Evolutionary conservation across 2,113 vertebrate genomes (phyloP).

Genomic region (Xenus cinereus): DNA sequence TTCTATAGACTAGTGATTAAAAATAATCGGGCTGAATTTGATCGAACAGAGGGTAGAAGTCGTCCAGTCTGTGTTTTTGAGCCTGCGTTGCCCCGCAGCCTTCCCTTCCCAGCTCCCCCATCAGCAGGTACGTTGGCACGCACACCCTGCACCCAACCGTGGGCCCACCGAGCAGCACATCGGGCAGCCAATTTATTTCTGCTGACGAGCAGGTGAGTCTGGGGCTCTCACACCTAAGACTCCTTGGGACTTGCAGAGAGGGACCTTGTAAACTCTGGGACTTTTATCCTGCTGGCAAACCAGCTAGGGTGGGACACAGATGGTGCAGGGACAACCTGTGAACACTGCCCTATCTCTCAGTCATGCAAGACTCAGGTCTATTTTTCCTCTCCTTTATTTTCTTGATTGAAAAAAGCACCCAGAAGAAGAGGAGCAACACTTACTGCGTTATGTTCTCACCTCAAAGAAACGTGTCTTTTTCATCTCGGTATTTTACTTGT

Average conservation of each 20-base stretch:
- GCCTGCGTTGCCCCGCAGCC: rapidly evolving
- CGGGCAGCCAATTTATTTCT: not conserved
- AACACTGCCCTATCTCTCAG: not conserved
- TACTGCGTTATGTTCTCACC: not conserved
- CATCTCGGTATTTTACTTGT: not conserved
- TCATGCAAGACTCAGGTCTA: not conserved
- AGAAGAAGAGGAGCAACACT: not conserved
- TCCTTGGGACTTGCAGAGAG: not conserved
- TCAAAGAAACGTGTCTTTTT: not conserved
- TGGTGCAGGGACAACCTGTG: not conserved
- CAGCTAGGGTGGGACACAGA: not conserved
- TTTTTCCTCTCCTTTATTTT: not conserved
- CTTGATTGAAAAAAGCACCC: not conserved
- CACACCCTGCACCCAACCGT: rapidly evolving
- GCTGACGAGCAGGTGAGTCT: not conserved
- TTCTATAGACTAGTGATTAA: not conserved
- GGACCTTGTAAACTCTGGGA: not conserved
- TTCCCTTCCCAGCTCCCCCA: not conserved
- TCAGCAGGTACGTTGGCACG: rapidly evolving
- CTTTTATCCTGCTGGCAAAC: not conserved
- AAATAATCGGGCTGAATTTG: not conserved
- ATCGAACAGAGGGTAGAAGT: not conserved
- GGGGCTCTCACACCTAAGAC: rapidly evolving
- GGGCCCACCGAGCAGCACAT: rapidly evolving
- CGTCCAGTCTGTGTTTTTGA: not conserved